Base-by-base conservation (phyloP, 2,797 vertebrate species). In the Arctocebus calabarensis region DNA sequence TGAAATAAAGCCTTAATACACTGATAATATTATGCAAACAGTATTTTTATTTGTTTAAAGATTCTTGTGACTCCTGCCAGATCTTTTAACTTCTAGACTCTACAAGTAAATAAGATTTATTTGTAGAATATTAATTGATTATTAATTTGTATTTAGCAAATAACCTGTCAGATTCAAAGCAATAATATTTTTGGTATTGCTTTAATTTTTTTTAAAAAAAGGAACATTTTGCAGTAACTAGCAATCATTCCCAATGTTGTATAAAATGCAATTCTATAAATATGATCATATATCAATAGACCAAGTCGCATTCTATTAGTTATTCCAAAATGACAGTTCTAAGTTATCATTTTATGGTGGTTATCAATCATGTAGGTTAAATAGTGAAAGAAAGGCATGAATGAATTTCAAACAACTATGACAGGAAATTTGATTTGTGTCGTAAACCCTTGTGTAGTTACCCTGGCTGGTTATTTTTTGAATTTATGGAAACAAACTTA, bases 251-350 rank as follows among this genome's bases (percentile, higher is more conserved):
- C 19, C 16, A 93, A 52, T 45, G 43, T 40, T 55, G 11, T 27
- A 55, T 57, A 84, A 81, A 91, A 48, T 75, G 37, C n/a, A 73
- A 10, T 64, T 84, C n/a, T 22, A 88, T 78, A 48, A 81, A 70
- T 84, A 84, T 45, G 43, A 70, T 70, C 81, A 11, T 64, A 52
- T 92, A 52, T 29, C 2, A 32, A 37, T 32, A 2, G 71, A n/a
- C 4, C 5, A 59, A 95, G 34, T 74, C 57, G 45, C 17, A 84
- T 27, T 71, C 5, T 74, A 17, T 81, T 48, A 70, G 5, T 57
- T 82, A 88, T 82, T 88, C 85, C 16, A 43, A 94, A 88, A 91
- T 77, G 29, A 85, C 37, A 78, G n/a, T 11, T 84, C 55, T 81
- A 61, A 43, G n/a, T 74, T 34, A 73, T 83, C 91, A 43, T 66